Evolutionary conservation across 2,797 vertebrate genomes (phyloP), one percentile per base, ranked within the genome.

Genomic region (Oreochromis mossambicus): DNA sequence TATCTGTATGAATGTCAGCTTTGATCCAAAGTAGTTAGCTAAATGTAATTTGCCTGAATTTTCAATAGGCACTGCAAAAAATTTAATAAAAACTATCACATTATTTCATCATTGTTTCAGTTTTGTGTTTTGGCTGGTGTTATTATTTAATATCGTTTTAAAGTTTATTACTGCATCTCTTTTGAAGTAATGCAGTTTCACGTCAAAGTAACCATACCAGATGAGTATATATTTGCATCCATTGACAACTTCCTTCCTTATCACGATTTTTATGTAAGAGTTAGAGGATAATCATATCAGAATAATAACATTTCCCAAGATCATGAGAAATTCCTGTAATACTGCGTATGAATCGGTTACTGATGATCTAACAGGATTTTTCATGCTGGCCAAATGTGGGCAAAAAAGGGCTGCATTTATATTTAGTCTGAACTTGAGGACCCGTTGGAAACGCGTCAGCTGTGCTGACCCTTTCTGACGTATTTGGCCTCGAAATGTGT

Each of bases 391-490:
- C 78, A 79, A 82, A 83, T 86, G 46, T 78, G 77, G 63, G 32
- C 63, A 70, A 86, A 1, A 63, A 54, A 41, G 15, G 8, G 55
- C 34, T 24, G 29, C 24, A 46, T 61, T 48, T 77, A 78, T 79
- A 73, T 76, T 32, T 6, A 9, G 41, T 68, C 38, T 77, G 46
- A 88, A 83, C 86, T 80, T 51, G 52, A 82, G 11, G 66, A 55
- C 58, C 73, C 6, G 79, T 79, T 73, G 66, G 9, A 80, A 13
- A 8, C 2, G 7, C 78, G 34, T 26, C 12, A 32, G 32, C 63
- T 38, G 70, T 24, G 13, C 54, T 83, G 77, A 86, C 80, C 79
- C 75, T 32, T 85, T 5, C 38, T 89, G 89, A 92, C 76, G 48
- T 56, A 73, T 51, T 81, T 83, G 54, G 41, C 34, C 46, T 6